These are phyloP conservation scores for Automeris io DNA, from an alignment of 2,888 invertebrate genomes.

Conservation along the genomic window DNA sequence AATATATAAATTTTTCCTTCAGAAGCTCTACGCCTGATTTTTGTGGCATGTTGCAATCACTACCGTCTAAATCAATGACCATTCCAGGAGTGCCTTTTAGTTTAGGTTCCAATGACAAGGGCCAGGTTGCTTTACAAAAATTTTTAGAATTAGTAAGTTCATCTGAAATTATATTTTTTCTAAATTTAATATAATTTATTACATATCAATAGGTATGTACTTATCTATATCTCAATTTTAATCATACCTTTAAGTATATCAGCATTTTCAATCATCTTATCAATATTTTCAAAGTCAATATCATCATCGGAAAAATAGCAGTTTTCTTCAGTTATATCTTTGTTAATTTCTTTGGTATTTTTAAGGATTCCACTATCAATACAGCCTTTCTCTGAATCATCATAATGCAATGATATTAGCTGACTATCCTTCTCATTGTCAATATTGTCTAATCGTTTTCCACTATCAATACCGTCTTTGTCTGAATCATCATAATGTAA, in stretches of 20 bases:
- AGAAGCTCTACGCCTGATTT: conserved; percentile 80
- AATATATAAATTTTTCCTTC: conserved; percentile 83
- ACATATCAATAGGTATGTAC: conserved; percentile 1
- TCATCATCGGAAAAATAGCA: conserved; percentile 53
- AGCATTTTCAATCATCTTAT: conserved; percentile 52
- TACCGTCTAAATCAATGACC: conserved; percentile 55
- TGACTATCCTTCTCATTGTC: conserved; percentile 30
- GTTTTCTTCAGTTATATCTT: conserved; percentile 5
- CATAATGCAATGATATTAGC: conserved; percentile 34
- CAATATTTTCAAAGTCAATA: conserved; percentile 53
- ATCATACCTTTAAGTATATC: conserved; percentile 41
- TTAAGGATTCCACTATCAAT: not conserved
- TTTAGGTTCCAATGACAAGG: conserved; percentile 50
- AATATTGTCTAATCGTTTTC: conserved; percentile 8
- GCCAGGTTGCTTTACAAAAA: conserved; percentile 20
- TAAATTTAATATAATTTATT: conserved; percentile 16
- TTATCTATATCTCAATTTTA: not conserved
- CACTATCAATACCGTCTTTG: too few species aligned
- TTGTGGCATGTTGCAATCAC: conserved; percentile 27
- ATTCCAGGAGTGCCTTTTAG: conserved; percentile 72
- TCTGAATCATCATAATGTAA: too few species aligned
- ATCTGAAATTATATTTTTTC: conserved; percentile 30
- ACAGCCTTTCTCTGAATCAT: conserved; percentile 29
- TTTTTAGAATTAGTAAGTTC: too few species aligned
- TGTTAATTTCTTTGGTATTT: not conserved